Conservation (phyloP, 30 jellyfish, hydroid and myxozoan species). For the Clytia hemisphaerica region DNA sequence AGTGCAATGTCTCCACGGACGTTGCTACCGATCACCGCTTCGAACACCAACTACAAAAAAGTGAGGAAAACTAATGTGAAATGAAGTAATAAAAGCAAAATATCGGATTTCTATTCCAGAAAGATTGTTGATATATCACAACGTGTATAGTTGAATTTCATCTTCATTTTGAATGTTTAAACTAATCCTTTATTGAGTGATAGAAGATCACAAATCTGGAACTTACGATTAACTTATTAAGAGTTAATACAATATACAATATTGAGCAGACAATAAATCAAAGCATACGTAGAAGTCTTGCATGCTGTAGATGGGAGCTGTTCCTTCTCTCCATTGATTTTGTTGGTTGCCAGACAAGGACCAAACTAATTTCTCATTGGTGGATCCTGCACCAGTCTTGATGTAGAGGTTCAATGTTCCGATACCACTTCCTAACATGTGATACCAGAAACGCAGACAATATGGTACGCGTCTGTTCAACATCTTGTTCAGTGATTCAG, state of each 20-base stretch:
- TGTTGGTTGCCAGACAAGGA: constrained; percentile 85
- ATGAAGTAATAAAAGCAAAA: background rate
- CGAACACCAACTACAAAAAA: constrained; percentile 73
- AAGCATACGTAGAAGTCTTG: constrained; percentile 52
- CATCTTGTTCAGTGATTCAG: constrained; percentile 45
- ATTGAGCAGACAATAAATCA: background rate
- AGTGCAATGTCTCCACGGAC: constrained; percentile 78
- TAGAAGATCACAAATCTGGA: no score
- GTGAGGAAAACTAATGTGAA: no score
- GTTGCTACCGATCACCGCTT: constrained; percentile 78
- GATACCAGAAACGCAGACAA: constrained; percentile 87
- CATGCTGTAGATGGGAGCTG: constrained; percentile 67
- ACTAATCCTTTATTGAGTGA: no score
- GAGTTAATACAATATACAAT: background rate
- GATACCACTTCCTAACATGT: constrained; percentile 69
- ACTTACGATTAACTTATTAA: no score
- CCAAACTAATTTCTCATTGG: constrained; percentile 71
- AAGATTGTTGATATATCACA: no score
- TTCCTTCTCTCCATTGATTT: constrained; percentile 50
- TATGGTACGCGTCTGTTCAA: constrained; percentile 5
- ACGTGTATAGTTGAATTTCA: no score
- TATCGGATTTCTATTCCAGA: no score
- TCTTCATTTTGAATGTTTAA: no score
- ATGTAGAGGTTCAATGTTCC: constrained; percentile 75
- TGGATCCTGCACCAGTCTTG: constrained; percentile 59